Evolutionary conservation across 2,113 vertebrate species (phyloP).

Genomic region (Nerophis lumbriciformis): DNA sequence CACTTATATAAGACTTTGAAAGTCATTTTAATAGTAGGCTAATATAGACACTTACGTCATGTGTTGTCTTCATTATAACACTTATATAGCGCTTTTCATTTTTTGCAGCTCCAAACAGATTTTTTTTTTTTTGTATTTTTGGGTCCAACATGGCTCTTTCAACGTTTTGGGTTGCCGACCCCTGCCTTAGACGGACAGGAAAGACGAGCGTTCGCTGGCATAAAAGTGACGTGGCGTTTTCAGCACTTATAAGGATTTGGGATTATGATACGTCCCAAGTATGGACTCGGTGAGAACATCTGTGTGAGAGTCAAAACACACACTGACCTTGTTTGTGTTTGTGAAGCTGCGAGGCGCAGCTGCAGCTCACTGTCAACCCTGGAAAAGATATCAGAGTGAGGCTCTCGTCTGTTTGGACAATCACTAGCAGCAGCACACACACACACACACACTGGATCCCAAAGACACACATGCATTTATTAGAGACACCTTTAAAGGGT

Average conservation of each 20-base stretch:
- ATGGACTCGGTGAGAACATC: slow-evolving; percentile 4
- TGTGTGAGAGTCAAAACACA: slow-evolving; percentile 29
- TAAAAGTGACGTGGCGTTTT: background rate
- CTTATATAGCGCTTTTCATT: too few relatives aligned
- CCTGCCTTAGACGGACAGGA: slow-evolving; percentile 21
- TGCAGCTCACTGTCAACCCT: slow-evolving; percentile 34
- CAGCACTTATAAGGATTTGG: background rate
- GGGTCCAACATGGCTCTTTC: too few relatives aligned
- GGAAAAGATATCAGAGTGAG: slow-evolving; percentile 32
- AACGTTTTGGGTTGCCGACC: too few relatives aligned
- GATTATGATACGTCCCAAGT: background rate
- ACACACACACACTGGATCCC: background rate
- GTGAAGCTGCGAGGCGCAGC: slow-evolving; percentile 40
- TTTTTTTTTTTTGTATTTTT: too few relatives aligned
- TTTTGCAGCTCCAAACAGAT: too few relatives aligned
- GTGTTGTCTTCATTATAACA: too few relatives aligned
- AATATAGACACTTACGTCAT: too few relatives aligned
- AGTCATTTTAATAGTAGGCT: too few relatives aligned
- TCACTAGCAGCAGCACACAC: slow-evolving; percentile 5
- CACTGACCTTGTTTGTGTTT: slow-evolving; percentile 44
- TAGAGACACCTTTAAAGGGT: background rate
- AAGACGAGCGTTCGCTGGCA: background rate
- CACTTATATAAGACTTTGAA: too few relatives aligned
- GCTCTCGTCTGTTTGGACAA: slow-evolving; percentile 23
- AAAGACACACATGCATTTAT: background rate